Evolutionary conservation across 2,113 vertebrate genomes (phyloP).

Genomic region (Dryoscopus gambensis): DNA sequence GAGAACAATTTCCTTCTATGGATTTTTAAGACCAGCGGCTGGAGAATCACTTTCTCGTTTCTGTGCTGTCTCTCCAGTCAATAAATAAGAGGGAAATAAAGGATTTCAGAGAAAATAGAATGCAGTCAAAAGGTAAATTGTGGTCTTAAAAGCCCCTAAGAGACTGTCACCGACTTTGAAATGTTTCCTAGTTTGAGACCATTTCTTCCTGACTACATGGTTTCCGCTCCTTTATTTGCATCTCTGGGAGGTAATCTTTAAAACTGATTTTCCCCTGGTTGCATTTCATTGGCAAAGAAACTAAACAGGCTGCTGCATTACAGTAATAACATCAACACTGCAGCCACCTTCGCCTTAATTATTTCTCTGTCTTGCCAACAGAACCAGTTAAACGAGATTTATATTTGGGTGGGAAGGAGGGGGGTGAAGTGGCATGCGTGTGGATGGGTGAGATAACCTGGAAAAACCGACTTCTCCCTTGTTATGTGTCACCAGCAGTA

Average conservation of each 20-base stretch:
- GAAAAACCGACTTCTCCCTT: neutral
- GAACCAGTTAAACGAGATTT: slow-evolving; percentile 70
- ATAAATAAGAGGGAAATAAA: slow-evolving; percentile 76
- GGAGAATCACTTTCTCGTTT: slow-evolving; percentile 63
- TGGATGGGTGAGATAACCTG: slow-evolving; percentile 52
- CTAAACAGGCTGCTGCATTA: slow-evolving; percentile 65
- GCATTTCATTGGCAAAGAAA: slow-evolving; percentile 65
- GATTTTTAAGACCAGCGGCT: slow-evolving; percentile 65
- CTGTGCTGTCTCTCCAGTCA: slow-evolving; percentile 69
- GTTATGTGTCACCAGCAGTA: neutral
- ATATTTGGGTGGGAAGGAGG: slow-evolving; percentile 13
- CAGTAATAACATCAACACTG: slow-evolving; percentile 66
- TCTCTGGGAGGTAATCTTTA: slow-evolving; percentile 66
- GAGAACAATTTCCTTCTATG: slow-evolving; percentile 66
- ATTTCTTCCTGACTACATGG: slow-evolving; percentile 29
- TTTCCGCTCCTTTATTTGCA: slow-evolving; percentile 49
- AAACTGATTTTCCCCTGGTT: slow-evolving; percentile 68
- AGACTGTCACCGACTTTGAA: slow-evolving; percentile 61
- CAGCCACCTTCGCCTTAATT: slow-evolving; percentile 71
- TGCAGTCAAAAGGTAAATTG: slow-evolving; percentile 76
- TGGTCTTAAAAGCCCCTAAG: slow-evolving; percentile 74
- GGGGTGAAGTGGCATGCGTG: neutral
- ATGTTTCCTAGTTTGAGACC: slow-evolving; percentile 57
- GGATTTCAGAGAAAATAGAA: slow-evolving; percentile 74
- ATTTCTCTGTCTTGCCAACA: slow-evolving; percentile 69